Conservation (phyloP, 2,888 invertebrate species). For the Holacanthella duospinosa region DNA sequence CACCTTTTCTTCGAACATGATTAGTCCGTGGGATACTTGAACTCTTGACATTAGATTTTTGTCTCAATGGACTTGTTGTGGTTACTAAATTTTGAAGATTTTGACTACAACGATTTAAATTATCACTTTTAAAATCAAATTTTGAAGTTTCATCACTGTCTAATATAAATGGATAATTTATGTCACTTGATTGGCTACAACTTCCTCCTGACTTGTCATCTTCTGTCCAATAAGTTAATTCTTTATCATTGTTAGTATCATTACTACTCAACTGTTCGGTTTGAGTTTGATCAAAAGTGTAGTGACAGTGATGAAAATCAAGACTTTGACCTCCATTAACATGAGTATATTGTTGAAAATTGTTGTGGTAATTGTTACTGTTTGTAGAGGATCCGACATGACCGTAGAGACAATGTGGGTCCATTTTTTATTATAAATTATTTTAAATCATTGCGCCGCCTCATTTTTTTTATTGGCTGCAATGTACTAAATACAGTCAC, state of each 20-base stretch:
- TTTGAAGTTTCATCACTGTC: background rate
- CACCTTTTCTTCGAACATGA: slow-evolving; percentile 26
- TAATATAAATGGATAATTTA: no score
- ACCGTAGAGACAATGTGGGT: background rate
- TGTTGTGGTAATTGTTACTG: background rate
- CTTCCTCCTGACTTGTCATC: background rate
- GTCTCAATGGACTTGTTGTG: background rate
- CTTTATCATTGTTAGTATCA: no score
- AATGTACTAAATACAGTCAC: background rate
- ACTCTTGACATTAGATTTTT: no score
- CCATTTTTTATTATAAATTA: background rate
- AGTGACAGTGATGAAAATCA: no score
- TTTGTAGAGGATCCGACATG: no score
- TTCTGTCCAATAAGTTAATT: background rate
- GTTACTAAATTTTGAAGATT: background rate
- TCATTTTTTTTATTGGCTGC: background rate
- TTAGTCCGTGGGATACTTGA: background rate
- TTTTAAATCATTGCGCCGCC: background rate
- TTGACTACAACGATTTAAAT: background rate
- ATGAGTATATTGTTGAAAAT: no score
- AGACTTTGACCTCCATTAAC: no score
- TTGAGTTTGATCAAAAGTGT: no score
- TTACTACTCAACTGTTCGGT: no score
- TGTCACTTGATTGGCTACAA: background rate
- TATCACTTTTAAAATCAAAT: background rate